These are phyloP conservation scores for Dicyrtoma fusca DNA, from an alignment of 2,888 invertebrate species.

Conservation along the genomic window DNA sequence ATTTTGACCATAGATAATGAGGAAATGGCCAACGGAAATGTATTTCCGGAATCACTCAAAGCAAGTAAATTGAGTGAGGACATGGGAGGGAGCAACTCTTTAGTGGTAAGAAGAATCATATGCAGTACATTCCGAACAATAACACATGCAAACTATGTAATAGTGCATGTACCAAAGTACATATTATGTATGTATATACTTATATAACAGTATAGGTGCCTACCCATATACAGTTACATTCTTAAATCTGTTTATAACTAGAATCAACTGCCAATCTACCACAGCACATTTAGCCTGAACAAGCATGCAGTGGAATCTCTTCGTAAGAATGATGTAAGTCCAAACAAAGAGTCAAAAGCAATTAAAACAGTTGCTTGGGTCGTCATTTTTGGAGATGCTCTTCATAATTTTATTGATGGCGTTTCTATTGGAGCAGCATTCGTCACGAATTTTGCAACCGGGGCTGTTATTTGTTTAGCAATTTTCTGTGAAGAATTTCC, in stretches of 20 bases:
- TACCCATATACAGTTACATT: not conserved
- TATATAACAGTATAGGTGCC: too few species aligned
- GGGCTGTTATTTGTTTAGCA: slow-evolving; percentile 65
- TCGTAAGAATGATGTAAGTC: not conserved
- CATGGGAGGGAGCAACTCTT: not conserved
- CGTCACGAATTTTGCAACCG: slow-evolving; percentile 63
- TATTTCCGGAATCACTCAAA: slow-evolving; percentile 11
- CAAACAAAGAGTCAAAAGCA: slow-evolving; percentile 43
- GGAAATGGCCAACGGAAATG: slow-evolving; percentile 15
- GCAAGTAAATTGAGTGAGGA: not conserved
- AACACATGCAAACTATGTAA: too few species aligned
- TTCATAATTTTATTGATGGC: slow-evolving; percentile 69
- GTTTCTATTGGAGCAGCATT: slow-evolving; percentile 67
- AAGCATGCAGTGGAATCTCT: slow-evolving; percentile 39
- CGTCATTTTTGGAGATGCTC: slow-evolving; percentile 67
- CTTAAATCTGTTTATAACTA: not conserved
- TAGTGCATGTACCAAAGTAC: too few species aligned
- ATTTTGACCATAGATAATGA: slow-evolving; percentile 18
- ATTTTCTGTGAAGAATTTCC: slow-evolving; percentile 68
- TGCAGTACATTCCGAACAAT: too few species aligned
- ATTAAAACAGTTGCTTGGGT: slow-evolving; percentile 67
- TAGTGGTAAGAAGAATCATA: slow-evolving; percentile 6
- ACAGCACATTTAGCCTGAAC: slow-evolving; percentile 54
- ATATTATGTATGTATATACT: too few species aligned
- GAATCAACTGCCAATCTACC: slow-evolving; percentile 42